A percentile compares a stretch with the other conserved stretches of the same genome.
Conservation (phyloP, 2,888 invertebrate genomes). For the Scaptomyza caliginosa region DNA sequence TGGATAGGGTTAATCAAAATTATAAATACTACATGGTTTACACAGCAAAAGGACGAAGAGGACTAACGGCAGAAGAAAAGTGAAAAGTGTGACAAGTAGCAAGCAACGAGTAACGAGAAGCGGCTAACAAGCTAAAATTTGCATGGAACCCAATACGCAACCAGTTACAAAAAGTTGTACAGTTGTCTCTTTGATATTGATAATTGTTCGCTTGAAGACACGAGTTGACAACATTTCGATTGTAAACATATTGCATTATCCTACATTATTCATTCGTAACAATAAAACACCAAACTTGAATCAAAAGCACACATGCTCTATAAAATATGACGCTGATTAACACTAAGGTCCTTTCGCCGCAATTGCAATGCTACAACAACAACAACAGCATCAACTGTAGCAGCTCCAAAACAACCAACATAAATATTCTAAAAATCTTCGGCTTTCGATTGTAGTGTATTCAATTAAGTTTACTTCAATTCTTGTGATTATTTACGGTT, state of each 20-base stretch:
- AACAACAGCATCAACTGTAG: conserved; percentile 4
- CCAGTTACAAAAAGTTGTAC: neutral
- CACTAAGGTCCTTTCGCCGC: neutral
- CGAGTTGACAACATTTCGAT: conserved; percentile 33
- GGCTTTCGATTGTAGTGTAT: conserved; percentile 53
- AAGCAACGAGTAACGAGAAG: neutral
- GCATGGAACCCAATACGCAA: too few species aligned
- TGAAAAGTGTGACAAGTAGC: neutral
- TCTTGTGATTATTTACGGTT: conserved; percentile 3
- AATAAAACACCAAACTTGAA: conserved; percentile 40
- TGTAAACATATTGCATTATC: conserved; percentile 44
- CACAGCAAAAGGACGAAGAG: neutral
- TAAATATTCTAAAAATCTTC: conserved; percentile 25
- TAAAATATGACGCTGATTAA: conserved; percentile 22
- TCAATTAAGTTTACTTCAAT: conserved; percentile 5
- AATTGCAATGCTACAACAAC: conserved; percentile 3
- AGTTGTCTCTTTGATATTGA: conserved; percentile 9
- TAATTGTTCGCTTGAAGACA: conserved; percentile 4
- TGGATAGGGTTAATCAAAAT: conserved; percentile 17
- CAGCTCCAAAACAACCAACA: conserved; percentile 8
- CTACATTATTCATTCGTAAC: conserved; percentile 42
- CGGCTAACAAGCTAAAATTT: neutral
- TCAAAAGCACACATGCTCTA: conserved; percentile 33
- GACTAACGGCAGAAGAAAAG: neutral
- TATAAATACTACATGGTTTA: conserved; percentile 1